phyloP scores from a whole-genome alignment of 2,797 vertebrate genomes.

The Simalia tracyae region DNA sequence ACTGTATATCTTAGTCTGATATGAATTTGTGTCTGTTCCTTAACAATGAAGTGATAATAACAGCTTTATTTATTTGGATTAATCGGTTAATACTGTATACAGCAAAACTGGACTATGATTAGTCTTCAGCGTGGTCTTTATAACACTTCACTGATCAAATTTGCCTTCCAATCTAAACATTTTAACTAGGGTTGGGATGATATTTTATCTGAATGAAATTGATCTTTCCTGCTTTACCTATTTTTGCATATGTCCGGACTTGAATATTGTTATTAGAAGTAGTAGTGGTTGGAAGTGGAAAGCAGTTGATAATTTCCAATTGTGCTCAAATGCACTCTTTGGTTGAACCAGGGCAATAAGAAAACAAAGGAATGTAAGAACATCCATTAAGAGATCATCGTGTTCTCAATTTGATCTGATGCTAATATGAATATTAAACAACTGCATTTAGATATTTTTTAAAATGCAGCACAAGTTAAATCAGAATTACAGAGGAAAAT shows the following conservation, averaged over 20 bases:
- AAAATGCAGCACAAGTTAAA: not conserved
- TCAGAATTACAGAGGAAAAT: not conserved
- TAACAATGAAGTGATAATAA: too few species aligned
- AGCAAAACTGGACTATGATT: not conserved
- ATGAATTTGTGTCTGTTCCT: too few species aligned
- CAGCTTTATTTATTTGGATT: not conserved
- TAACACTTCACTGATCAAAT: not conserved
- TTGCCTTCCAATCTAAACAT: not conserved
- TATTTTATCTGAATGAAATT: not conserved
- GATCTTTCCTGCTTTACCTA: not conserved
- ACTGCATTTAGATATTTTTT: not conserved
- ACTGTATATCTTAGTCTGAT: not conserved
- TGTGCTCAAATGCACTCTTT: not conserved
- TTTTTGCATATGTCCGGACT: not conserved
- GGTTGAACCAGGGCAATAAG: not conserved
- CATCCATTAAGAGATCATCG: not conserved
- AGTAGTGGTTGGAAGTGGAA: not conserved
- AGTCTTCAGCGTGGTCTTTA: not conserved
- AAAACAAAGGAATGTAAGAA: not conserved
- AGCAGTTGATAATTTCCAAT: not conserved
- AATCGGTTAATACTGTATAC: not conserved
- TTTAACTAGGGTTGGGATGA: not conserved
- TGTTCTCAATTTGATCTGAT: not conserved
- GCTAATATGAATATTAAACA: not conserved
- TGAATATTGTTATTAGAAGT: not conserved